Evolutionary conservation across 2,888 invertebrate genomes (phyloP).

Genomic region (Tinea semifulvella): DNA sequence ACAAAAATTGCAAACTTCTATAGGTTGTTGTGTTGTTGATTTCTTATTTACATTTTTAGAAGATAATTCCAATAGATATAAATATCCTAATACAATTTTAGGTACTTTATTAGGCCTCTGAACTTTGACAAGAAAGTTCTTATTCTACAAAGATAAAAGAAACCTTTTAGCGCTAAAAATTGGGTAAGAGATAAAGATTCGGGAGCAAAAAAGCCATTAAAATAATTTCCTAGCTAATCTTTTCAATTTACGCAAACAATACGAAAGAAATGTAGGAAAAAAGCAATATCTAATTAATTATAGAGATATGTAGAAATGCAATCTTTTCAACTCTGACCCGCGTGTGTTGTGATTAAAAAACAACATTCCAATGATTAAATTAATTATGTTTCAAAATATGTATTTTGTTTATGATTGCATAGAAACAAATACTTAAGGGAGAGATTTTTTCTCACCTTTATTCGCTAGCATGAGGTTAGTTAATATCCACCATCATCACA

Average conservation of each 20-base stretch:
- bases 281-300: neutral
- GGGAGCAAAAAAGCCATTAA: constrained; percentile 1
- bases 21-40: too few species aligned
- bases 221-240: neutral
- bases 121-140: neutral
- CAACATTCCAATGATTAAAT: constrained; percentile 6
- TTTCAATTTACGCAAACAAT: neutral
- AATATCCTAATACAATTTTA: too few species aligned
- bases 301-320: constrained; percentile 2
- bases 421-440: too few species aligned
- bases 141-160: neutral
- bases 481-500: too few species aligned
- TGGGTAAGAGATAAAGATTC: neutral
- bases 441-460: too few species aligned
- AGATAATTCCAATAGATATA: too few species aligned
- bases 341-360: neutral
- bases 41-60: too few species aligned
- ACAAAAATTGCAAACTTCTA: too few species aligned
- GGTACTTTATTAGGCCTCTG: too few species aligned
- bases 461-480: too few species aligned
- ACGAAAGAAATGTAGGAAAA: constrained; percentile 2
- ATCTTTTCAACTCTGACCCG: neutral
- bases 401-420: too few species aligned
- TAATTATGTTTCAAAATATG: constrained; percentile 6
- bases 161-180: neutral